These are phyloP conservation scores for Eulemur albifrons DNA, from an alignment of 2,797 vertebrate species.

Conservation along the genomic window DNA sequence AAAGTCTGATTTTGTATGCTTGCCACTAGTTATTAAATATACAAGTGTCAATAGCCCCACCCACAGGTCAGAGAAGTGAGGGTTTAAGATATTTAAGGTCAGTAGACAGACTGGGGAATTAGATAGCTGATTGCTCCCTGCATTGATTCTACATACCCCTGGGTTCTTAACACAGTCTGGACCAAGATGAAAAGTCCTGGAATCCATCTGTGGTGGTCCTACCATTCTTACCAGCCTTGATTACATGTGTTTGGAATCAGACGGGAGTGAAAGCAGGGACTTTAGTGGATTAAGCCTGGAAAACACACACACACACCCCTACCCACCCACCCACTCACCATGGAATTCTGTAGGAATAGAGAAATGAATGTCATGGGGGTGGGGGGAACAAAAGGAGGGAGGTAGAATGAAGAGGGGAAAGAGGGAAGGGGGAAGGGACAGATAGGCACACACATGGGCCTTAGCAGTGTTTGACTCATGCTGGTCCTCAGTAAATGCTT, in stretches of 20 bases:
- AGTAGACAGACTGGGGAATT: neutral
- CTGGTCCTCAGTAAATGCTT: neutral
- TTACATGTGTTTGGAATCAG: neutral
- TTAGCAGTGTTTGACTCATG: neutral
- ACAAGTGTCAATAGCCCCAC: neutral
- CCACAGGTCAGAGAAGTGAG: neutral
- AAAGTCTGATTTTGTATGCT: neutral
- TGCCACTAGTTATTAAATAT: neutral
- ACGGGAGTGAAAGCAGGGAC: neutral
- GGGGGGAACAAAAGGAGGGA: neutral
- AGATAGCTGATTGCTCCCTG: neutral
- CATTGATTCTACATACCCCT: neutral
- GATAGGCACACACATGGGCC: neutral
- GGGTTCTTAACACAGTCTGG: neutral
- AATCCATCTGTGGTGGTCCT: neutral
- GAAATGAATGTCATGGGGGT: neutral
- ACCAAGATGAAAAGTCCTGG: neutral
- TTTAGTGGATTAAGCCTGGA: neutral
- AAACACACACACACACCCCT: neutral
- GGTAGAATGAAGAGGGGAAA: neutral
- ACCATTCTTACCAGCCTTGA: neutral
- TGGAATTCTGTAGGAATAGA: neutral
- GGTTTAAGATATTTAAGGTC: neutral
- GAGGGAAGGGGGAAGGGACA: neutral
- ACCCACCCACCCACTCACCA: too few species aligned